These are phyloP conservation scores for Sphenopsis melanotis DNA, from an alignment of 2,797 vertebrate genomes.

Conservation along the genomic window DNA sequence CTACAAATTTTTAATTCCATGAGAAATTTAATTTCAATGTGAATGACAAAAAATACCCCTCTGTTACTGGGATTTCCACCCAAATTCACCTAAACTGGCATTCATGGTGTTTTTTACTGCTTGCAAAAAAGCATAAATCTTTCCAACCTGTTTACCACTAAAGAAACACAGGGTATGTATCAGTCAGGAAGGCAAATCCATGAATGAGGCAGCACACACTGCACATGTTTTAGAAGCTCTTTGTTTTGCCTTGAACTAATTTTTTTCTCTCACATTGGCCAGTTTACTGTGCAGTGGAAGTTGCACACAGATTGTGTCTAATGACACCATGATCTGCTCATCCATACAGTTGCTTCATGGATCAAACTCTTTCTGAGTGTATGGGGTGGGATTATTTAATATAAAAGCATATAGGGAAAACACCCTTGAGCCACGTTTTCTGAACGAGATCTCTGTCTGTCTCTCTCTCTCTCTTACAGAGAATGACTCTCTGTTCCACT, in stretches of 20 bases:
- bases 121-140: background rate
- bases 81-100: background rate
- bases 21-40: background rate
- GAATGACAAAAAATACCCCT: background rate
- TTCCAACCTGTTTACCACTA: background rate
- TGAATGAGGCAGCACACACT: background rate
- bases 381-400: background rate
- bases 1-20: background rate
- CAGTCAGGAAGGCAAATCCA: background rate
- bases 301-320: background rate
- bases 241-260: background rate
- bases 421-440: background rate
- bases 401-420: background rate
- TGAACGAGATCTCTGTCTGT: background rate
- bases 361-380: background rate
- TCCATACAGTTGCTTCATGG: conserved; percentile 4
- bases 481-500: background rate
- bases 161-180: background rate
- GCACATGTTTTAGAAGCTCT: background rate
- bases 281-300: background rate
- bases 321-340: background rate
- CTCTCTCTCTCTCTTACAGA: background rate
- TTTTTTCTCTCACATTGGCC: background rate
- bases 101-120: background rate
- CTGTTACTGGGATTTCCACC: background rate